These are phyloP conservation scores for Melieria omissa DNA, from an alignment of 2,888 invertebrate species.

Conservation along the genomic window DNA sequence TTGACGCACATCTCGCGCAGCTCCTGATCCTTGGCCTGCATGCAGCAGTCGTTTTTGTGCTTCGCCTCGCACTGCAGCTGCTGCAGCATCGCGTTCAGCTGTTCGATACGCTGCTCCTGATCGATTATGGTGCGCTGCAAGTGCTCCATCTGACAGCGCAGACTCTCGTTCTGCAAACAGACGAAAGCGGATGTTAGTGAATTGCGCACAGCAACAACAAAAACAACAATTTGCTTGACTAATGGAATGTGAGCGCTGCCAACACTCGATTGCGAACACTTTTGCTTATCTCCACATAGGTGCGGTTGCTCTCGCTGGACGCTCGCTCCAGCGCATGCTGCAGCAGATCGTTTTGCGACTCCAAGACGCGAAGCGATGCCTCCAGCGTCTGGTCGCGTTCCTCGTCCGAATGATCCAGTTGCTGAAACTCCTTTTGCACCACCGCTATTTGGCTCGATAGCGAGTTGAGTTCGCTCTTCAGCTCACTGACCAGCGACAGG, in stretches of 20 bases:
- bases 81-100: slow-evolving; percentile 37
- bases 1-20: slow-evolving; percentile 31
- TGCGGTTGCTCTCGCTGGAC: slow-evolving; percentile 37
- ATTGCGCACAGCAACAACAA: background rate
- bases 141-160: slow-evolving; percentile 46
- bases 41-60: slow-evolving; percentile 14
- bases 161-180: slow-evolving; percentile 52
- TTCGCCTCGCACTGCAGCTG: slow-evolving; percentile 12
- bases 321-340: slow-evolving; percentile 50
- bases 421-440: slow-evolving; percentile 52
- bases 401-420: slow-evolving; percentile 39
- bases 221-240: background rate
- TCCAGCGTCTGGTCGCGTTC: slow-evolving; percentile 40
- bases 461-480: slow-evolving; percentile 60
- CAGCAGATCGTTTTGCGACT: slow-evolving; percentile 54
- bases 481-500: slow-evolving; percentile 62
- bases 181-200: background rate
- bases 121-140: slow-evolving; percentile 39
- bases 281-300: slow-evolving; percentile 39
- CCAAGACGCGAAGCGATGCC: slow-evolving; percentile 49
- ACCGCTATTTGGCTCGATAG: slow-evolving; percentile 60
- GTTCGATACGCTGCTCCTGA: slow-evolving; percentile 37
- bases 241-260: background rate
- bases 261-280: slow-evolving; percentile 39
- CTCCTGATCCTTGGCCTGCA: slow-evolving; percentile 28